These are phyloP conservation scores for Neostethus bicornis DNA, from an alignment of 2,797 vertebrate species.

Conservation along the genomic window DNA sequence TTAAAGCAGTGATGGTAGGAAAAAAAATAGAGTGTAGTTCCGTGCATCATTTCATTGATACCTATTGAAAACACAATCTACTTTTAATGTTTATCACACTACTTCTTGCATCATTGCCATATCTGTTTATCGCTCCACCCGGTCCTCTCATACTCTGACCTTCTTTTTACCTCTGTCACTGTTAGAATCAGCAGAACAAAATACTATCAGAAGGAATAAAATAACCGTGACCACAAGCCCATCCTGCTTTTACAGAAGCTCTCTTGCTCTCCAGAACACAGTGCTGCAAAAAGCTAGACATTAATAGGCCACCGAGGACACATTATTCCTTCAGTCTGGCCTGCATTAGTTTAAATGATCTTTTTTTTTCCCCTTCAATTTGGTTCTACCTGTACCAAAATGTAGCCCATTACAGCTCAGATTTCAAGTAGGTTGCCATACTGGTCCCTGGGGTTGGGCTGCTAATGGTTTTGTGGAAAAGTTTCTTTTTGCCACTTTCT, in stretches of 20 bases:
- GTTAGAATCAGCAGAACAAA: conserved; percentile 22
- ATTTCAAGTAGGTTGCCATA: conserved; percentile 39
- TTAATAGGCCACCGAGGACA: conserved; percentile 48
- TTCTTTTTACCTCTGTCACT: conserved; percentile 34
- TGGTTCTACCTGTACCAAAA: conserved; percentile 22
- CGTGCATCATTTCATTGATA: background rate
- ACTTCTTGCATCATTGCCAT: conserved; percentile 7
- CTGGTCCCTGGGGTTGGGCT: conserved; percentile 12
- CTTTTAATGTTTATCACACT: conserved; percentile 9
- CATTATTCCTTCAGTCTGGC: conserved; percentile 34
- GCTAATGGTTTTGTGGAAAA: conserved; percentile 9
- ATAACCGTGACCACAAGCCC: conserved; percentile 24
- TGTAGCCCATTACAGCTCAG: conserved; percentile 7
- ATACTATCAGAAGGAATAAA: conserved; percentile 5
- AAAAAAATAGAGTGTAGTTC: conserved; percentile 10
- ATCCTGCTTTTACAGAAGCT: conserved; percentile 28
- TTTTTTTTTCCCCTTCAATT: conserved; percentile 36
- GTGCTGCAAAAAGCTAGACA: conserved; percentile 17
- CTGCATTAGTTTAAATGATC: conserved; percentile 40
- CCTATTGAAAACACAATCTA: background rate
- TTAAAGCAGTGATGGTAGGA: conserved; percentile 6
- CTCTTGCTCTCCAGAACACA: conserved; percentile 22
- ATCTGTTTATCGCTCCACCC: conserved; percentile 8
- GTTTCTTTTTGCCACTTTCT: conserved; percentile 4
- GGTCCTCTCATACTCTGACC: conserved; percentile 39